These are phyloP conservation scores for Dicaeum eximium DNA, from an alignment of 2,113 vertebrate genomes.

Conservation along the genomic window DNA sequence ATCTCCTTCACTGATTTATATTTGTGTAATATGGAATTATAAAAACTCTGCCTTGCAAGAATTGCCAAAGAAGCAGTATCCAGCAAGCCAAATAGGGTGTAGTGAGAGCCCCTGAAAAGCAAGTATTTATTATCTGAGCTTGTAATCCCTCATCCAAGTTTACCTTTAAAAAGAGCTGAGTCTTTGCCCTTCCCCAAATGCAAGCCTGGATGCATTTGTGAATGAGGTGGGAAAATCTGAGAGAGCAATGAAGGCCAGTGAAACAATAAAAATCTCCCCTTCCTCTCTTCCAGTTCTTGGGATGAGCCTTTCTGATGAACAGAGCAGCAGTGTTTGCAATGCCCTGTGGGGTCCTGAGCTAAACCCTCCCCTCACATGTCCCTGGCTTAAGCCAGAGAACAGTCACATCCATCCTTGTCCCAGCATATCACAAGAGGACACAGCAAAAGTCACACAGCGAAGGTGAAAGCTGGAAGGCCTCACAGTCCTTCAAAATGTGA, in stretches of 20 bases:
- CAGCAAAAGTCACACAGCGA: neutral
- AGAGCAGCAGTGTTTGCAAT: neutral
- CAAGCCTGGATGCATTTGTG: neutral
- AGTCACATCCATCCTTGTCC: neutral
- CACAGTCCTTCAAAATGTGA: accelerated
- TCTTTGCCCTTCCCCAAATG: neutral
- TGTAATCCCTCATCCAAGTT: neutral
- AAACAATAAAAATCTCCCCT: neutral
- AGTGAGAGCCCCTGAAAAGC: neutral
- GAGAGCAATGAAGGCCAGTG: neutral
- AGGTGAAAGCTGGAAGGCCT: neutral
- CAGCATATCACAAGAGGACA: neutral
- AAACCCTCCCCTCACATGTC: neutral
- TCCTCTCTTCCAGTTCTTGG: neutral
- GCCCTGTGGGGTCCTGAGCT: neutral
- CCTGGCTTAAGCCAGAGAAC: neutral
- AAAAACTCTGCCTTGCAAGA: neutral
- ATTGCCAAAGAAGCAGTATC: neutral
- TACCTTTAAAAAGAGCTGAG: neutral
- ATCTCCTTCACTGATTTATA: neutral
- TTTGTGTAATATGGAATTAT: neutral
- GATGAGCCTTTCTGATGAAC: neutral
- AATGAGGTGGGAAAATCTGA: neutral
- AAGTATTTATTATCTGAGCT: neutral
- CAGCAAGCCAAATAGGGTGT: neutral